These are phyloP conservation scores for Amblyjoppa fuscipennis DNA, from an alignment of 2,888 invertebrate species.

Conservation along the genomic window DNA sequence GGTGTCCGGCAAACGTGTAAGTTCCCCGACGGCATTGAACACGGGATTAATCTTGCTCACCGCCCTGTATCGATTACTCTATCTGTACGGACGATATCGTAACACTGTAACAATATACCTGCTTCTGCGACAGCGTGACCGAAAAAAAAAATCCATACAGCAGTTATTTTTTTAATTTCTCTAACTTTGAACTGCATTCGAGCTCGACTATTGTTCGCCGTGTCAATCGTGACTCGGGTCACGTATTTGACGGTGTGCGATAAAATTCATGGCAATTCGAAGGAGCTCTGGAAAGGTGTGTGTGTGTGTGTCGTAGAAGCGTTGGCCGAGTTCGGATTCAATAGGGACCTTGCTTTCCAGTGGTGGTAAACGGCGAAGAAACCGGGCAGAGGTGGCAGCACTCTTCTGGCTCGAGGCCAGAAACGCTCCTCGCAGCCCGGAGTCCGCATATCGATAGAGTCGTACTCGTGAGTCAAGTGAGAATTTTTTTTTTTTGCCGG, in stretches of 20 bases:
- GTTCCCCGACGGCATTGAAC: constrained; percentile 23
- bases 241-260: constrained; percentile 35
- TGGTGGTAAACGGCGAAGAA: constrained; percentile 17
- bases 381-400: constrained; percentile 53
- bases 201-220: background rate
- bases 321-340: constrained; percentile 9
- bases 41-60: constrained; percentile 49
- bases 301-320: background rate
- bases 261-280: constrained; percentile 52
- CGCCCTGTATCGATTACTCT: constrained; percentile 60
- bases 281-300: background rate
- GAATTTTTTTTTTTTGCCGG: constrained; percentile 3
- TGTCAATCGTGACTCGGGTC: constrained; percentile 44
- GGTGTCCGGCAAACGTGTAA: constrained; percentile 4
- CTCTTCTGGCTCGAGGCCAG: constrained; percentile 44
- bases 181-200: constrained; percentile 1
- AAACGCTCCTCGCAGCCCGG: background rate
- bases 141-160: background rate
- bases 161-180: background rate
- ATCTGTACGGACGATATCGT: constrained; percentile 18
- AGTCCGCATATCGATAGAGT: constrained; percentile 23
- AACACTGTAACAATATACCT: constrained; percentile 44
- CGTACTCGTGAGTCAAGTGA: background rate
- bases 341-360: constrained; percentile 42
- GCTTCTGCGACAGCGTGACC: background rate